Conservation (phyloP, 64 coral and sea anemone genomes). For the Orbicella faveolata region DNA sequence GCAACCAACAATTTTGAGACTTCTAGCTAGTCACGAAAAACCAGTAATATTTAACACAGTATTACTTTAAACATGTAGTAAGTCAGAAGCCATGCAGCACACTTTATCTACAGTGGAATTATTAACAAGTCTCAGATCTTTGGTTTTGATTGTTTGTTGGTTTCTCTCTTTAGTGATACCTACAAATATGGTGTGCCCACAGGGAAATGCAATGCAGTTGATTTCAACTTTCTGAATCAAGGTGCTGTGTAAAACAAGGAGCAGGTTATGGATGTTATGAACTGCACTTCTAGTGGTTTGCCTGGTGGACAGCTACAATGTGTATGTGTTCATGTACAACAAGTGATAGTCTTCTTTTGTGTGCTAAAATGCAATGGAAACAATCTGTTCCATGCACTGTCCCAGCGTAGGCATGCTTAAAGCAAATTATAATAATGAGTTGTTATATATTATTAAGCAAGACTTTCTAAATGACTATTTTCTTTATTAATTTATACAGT, state of each 20-base stretch:
- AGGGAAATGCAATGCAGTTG: background rate
- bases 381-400: background rate
- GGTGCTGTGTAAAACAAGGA: background rate
- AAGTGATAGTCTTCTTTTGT: background rate
- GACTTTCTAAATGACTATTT: no score
- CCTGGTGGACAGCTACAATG: no score
- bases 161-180: background rate
- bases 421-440: background rate
- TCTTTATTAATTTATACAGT: no score
- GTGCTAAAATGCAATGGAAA: background rate
- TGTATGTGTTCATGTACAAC: background rate
- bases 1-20: no score
- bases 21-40: no score
- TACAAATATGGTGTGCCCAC: background rate
- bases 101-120: no score
- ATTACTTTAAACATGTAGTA: no score
- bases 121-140: no score
- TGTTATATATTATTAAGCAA: background rate
- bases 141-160: no score
- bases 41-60: no score
- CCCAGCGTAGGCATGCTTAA: slow-evolving; percentile 32
- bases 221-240: background rate
- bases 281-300: no score
- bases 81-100: no score
- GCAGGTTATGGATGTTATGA: background rate